A percentile compares a stretch with the other conserved stretches of the same genome.
Evolutionary conservation across 2,888 invertebrate genomes (phyloP).

Genomic region (Bruchidius siliquastri): DNA sequence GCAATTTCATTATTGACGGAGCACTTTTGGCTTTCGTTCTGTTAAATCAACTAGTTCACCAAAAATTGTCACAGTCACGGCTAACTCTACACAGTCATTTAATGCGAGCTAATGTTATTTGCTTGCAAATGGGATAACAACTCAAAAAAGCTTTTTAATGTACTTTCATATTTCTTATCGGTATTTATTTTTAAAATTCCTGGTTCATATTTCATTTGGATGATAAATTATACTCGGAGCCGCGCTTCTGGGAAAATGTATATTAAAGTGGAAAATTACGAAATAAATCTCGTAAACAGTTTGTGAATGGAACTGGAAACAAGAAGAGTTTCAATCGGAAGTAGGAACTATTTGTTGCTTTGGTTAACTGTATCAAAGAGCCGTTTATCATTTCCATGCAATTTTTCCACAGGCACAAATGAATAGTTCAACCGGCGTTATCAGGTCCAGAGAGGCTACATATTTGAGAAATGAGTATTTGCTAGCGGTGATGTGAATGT

Average conservation of each 20-base stretch:
- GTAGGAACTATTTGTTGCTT: neutral
- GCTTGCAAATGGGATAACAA: neutral
- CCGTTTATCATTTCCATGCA: neutral
- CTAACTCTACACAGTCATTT: neutral
- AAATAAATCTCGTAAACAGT: neutral
- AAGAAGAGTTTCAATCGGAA: neutral
- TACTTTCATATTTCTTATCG: neutral
- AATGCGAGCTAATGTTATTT: neutral
- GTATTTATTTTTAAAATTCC: neutral
- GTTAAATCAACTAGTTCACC: no score
- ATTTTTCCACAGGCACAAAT: neutral
- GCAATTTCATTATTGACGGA: no score
- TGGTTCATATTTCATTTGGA: neutral
- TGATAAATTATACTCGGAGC: neutral
- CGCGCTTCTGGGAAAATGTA: neutral
- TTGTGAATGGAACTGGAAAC: neutral
- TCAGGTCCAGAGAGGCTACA: neutral
- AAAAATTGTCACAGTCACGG: neutral
- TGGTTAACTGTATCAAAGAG: neutral
- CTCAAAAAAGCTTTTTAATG: neutral
- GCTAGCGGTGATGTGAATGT: no score
- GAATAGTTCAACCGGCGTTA: neutral
- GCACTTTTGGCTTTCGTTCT: no score
- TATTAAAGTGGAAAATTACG: neutral
- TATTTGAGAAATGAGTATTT: no score